Evolutionary conservation across 2,113 vertebrate genomes (phyloP).

Genomic region (Athene noctua): DNA sequence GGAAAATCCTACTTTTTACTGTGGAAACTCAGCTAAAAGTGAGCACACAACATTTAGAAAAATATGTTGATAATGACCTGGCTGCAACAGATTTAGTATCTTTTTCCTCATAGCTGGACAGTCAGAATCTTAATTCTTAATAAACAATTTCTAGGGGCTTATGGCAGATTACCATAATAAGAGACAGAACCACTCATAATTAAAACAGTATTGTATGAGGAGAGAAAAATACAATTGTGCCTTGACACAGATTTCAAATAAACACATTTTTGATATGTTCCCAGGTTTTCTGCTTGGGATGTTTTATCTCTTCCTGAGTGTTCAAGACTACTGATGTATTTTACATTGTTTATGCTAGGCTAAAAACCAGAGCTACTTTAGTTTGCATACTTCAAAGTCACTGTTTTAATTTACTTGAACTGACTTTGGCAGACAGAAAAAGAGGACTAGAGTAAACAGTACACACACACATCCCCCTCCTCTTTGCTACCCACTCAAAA

Average conservation of each 20-base stretch:
- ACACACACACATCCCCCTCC: neutral
- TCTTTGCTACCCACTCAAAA: neutral
- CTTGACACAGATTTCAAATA: slow-evolving; percentile 23
- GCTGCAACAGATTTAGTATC: neutral
- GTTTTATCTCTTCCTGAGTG: slow-evolving; percentile 31
- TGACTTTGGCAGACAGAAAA: neutral
- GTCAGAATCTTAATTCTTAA: neutral
- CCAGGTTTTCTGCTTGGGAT: slow-evolving; percentile 16
- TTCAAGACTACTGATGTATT: slow-evolving; percentile 7
- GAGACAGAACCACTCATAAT: neutral
- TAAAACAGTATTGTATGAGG: neutral
- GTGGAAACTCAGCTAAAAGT: neutral
- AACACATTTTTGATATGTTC: slow-evolving; percentile 8
- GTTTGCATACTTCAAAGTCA: slow-evolving; percentile 28
- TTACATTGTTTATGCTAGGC: neutral
- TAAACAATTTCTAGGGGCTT: neutral
- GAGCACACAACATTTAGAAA: neutral
- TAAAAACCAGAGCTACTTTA: neutral
- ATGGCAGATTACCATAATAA: neutral
- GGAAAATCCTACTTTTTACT: neutral
- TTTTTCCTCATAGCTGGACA: neutral
- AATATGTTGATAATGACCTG: neutral
- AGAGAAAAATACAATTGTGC: neutral
- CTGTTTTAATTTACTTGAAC: neutral
- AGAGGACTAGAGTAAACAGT: neutral